Evolutionary conservation across 2,797 vertebrate genomes (phyloP).

Genomic region (Carduelis carduelis): DNA sequence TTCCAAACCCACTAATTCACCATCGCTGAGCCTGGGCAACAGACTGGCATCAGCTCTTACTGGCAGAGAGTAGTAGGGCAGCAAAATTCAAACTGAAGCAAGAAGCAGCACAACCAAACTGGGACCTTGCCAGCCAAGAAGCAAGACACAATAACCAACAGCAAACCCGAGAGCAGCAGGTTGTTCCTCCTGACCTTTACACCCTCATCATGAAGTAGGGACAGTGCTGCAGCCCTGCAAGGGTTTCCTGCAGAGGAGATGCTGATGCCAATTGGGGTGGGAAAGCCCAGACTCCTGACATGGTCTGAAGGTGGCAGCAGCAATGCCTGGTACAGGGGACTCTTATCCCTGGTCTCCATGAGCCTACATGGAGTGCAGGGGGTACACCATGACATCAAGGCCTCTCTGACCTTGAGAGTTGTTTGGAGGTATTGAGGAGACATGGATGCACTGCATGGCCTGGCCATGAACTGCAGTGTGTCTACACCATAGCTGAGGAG

Average conservation of each 20-base stretch:
- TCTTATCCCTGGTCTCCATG: background rate
- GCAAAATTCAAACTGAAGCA: background rate
- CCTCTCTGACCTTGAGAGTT: background rate
- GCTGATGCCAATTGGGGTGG: background rate
- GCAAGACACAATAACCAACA: background rate
- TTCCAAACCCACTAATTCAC: background rate
- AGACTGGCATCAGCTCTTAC: background rate
- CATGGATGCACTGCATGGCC: background rate
- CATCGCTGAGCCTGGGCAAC: background rate
- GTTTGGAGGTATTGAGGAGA: background rate
- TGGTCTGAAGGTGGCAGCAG: background rate
- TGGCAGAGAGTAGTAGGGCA: background rate
- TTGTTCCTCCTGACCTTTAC: background rate
- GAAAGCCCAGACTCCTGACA: background rate
- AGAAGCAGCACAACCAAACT: background rate
- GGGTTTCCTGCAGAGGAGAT: background rate
- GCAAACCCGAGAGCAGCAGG: background rate
- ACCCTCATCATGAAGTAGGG: rapidly evolving
- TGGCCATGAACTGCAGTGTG: rapidly evolving
- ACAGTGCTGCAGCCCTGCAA: rapidly evolving
- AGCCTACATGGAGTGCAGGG: background rate
- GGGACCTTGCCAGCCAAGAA: background rate
- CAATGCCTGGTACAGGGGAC: background rate
- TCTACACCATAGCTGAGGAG: background rate
- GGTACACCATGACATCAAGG: no score